Conservation (phyloP, 2,113 vertebrate genomes). For the Galbula dea region DNA sequence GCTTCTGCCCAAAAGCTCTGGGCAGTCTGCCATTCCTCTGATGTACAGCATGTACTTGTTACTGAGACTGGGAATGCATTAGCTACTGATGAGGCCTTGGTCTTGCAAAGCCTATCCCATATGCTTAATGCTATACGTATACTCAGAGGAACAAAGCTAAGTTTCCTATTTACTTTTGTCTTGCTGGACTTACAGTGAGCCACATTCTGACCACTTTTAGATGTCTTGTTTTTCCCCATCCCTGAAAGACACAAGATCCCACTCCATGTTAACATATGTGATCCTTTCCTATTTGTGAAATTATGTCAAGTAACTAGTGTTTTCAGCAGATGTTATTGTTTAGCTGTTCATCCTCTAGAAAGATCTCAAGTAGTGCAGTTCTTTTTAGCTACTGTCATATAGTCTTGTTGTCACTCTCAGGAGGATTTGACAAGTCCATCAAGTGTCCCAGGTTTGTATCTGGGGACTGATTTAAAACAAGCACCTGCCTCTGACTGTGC, state of each 20-base stretch:
- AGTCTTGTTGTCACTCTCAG: background rate
- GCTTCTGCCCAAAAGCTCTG: conserved; percentile 63
- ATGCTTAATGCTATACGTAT: background rate
- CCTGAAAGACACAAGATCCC: background rate
- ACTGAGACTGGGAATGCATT: conserved; percentile 55
- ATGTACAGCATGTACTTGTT: conserved; percentile 63
- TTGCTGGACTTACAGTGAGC: background rate
- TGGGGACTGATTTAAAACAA: background rate
- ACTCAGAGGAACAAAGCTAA: background rate
- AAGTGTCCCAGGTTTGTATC: background rate
- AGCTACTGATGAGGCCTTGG: conserved; percentile 41
- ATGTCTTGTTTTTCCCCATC: background rate
- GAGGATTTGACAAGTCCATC: background rate
- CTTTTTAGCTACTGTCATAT: background rate
- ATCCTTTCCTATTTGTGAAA: background rate
- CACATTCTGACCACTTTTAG: background rate
- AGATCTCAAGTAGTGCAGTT: background rate
- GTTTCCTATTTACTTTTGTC: background rate
- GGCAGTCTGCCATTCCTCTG: conserved; percentile 56
- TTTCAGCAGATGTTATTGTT: background rate
- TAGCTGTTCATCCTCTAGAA: background rate
- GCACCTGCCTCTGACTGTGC: background rate
- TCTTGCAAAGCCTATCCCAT: conserved; percentile 21
- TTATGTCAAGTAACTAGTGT: background rate
- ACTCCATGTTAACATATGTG: background rate